Evolutionary conservation across 2,888 invertebrate species (phyloP), one percentile per base, ranked within the genome.

Genomic region (Eupelmus urozonus): DNA sequence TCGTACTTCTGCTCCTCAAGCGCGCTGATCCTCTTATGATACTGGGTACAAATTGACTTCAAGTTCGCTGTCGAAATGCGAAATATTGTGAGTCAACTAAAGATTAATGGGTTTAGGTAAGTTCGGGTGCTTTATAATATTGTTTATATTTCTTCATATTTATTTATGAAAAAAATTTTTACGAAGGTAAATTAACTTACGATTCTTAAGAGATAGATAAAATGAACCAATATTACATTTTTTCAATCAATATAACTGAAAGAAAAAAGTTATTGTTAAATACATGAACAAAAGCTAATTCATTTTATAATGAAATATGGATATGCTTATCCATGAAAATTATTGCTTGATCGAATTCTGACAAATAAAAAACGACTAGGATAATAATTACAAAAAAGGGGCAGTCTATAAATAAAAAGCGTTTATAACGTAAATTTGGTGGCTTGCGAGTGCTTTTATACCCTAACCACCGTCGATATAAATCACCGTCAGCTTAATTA

Each of bases 1-100:
- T 99, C 99, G 93, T 97, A 98, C 93, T 98, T 98, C 92, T 95
- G 94, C 91, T 95, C 94, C 92, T 97, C 97, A 90, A 97, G 93
- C 88, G 92, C 92, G 90, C 90, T 91, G 91, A 97, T 95, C 92
- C 95, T 94, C 89, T 94, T 93, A 92, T 97, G 94, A 92, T 96
- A 96, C 90, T 93, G 93, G 92, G 92, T 93, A 90, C 94, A 91
- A 92, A 93, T 91, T 91, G 93, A 93, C 92, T 93, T 93, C 90
- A 93, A 92, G 91, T 91, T 92, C 87, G 93, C 93, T 93, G 88
- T 85, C 85, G 84, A 88, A 87, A 84, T 85, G 85, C 81, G 79
- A 86, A 85, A 82, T 84, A 40, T 34, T 51, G 59, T 79, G 51
- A 57, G 51, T 79, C 20, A 53, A 29, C 45, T 2, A n/a, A 49